Evolutionary conservation across 1,140 invertebrate genomes (phyloP).

Genomic region (Drosophila arawakana): DNA sequence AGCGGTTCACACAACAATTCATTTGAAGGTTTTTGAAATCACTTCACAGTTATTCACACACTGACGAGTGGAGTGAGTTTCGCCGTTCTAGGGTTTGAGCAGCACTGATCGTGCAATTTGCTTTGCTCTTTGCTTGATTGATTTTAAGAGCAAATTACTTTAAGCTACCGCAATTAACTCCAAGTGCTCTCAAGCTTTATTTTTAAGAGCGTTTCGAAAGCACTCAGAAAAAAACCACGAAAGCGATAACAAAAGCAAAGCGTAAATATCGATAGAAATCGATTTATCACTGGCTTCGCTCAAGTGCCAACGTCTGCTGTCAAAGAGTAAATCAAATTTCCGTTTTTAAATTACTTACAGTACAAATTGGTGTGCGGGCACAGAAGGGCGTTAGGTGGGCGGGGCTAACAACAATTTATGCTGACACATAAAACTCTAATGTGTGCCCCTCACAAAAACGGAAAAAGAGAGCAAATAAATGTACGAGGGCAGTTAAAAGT

Average conservation of each 20-base stretch:
- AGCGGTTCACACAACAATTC: slow-evolving; percentile 11
- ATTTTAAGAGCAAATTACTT: not conserved
- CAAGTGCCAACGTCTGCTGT: not conserved
- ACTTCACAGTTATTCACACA: not conserved
- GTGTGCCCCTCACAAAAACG: slow-evolving; percentile 3
- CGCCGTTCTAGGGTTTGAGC: too few species aligned
- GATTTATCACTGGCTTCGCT: not conserved
- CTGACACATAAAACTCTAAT: slow-evolving; percentile 57
- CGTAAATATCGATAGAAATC: slow-evolving; percentile 6
- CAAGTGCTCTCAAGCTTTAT: not conserved
- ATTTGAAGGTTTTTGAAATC: slow-evolving; percentile 14
- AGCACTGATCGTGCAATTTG: not conserved
- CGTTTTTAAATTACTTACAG: slow-evolving; percentile 32
- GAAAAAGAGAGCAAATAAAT: slow-evolving; percentile 27
- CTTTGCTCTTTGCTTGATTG: too few species aligned
- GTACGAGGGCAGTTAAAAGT: slow-evolving; percentile 33
- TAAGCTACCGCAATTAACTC: not conserved
- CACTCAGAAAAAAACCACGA: not conserved
- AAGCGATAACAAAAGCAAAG: not conserved
- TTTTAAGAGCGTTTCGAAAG: not conserved
- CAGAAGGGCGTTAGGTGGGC: not conserved
- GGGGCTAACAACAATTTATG: slow-evolving; percentile 58
- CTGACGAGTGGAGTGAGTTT: too few species aligned
- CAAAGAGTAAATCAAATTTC: slow-evolving; percentile 49
- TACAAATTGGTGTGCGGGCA: slow-evolving; percentile 34